A percentile compares a stretch with the other conserved stretches of the same genome.
phyloP scores from a whole-genome alignment of 2,888 invertebrate genomes.

The Ramazzottius varieornatus region DNA sequence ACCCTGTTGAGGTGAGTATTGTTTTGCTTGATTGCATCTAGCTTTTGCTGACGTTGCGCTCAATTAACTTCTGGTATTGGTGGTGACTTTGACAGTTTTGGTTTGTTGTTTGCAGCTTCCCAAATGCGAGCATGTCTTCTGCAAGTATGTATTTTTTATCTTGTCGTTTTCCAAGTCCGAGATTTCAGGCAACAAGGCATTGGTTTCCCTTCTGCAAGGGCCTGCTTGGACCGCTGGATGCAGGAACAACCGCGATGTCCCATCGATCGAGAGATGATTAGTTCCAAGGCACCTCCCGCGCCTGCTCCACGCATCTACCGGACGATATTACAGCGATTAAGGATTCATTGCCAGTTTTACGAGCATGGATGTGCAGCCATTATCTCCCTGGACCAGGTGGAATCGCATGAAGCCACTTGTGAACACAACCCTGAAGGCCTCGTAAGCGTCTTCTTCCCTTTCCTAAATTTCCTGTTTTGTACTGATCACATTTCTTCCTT shows the following conservation, averaged over 20 bases:
- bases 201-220: no score
- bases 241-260: conserved; percentile 77
- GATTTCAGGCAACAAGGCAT: no score
- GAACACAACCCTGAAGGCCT: conserved; percentile 78
- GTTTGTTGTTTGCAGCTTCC: conserved; percentile 45
- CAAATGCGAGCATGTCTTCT: conserved; percentile 84
- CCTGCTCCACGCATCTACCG: conserved; percentile 73
- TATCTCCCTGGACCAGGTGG: conserved; percentile 54
- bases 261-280: conserved; percentile 66
- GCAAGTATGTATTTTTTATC: no score
- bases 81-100: no score
- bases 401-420: conserved; percentile 67
- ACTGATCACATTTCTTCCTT: no score
- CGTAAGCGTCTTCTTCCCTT: conserved; percentile 27
- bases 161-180: no score
- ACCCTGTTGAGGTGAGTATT: conserved; percentile 53
- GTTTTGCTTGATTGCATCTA: not conserved
- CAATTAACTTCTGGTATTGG: no score
- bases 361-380: conserved; percentile 56
- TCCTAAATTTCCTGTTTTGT: no score
- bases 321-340: conserved; percentile 52
- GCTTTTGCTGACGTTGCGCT: not conserved
- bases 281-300: conserved; percentile 37
- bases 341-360: conserved; percentile 39
- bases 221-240: conserved; percentile 82